Base-by-base conservation (phyloP, 1,140 invertebrate species). In the Megalopta genalis region DNA sequence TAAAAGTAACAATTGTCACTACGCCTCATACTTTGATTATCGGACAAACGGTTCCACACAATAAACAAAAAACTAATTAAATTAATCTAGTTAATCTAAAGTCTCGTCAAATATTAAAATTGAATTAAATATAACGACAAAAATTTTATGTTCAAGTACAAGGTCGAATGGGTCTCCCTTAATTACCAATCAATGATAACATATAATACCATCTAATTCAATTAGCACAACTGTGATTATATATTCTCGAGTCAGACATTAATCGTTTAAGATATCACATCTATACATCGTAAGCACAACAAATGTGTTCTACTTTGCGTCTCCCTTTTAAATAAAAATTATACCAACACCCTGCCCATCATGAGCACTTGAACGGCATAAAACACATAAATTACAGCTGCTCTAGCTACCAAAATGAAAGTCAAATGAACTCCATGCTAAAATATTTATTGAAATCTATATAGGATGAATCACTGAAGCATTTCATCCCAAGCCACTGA, bases 391-490 rank as follows among this genome's bases (percentile, higher is more conserved):
- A 65, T 67, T 72, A 82, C 25, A 79, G 60, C 49, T 54, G 79
- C 77, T 27, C 72, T 80, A 80, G 63, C 81, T 80, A 85, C 80
- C 62, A 83, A 52, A 76, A 83, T 82, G 78, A 80, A 75, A 84
- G 76, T 74, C 57, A 76, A 80, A 86, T 64, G 77, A 87, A 79
- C 85, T 80, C 46, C 72, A 77, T 81, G 75, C 84, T 71, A 83
- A 49, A 63, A 65, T 49, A 64, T 37, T 49, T 39, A 72, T 59
- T 39, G 52, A 70, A 57, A 54, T 0, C 1, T 54, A 57, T 57
- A 57, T 8, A 57, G 6, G 7, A 57, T n/a, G 54, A n/a, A n/a
- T n/a, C 21, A 21, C 18, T 54, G 16, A 54, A 57, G 54, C 54
- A n/a, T 57, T 57, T n/a, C n/a, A n/a, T 57, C 16, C 16, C 16